Evolutionary conservation across 2,797 vertebrate species (phyloP), one percentile per base, ranked within the genome.

Genomic region (Melanotaenia trifasciata): DNA sequence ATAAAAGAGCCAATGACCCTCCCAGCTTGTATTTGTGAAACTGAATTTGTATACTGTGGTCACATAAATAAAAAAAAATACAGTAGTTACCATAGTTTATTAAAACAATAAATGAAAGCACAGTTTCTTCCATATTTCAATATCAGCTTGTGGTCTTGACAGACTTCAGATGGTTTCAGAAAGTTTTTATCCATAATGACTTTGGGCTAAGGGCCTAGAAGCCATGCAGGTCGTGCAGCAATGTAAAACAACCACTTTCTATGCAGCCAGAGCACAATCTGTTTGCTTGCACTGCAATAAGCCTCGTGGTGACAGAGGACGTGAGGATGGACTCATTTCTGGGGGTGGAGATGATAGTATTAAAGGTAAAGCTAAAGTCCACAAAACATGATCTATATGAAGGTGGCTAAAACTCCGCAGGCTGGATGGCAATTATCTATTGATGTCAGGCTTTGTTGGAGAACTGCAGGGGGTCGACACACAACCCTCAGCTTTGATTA

Each of bases 231-330:
- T 40, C n/a, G 13, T 32, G 35, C 30, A 59, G 35, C 14, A 6
- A 30, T 26, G 58, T 45, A 64, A 72, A 58, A 58, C 62, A 14
- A 35, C 67, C 57, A 62, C 33, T 18, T 53, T 61, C 38, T 28
- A 14, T 30, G 14, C 58, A 28, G 33, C 43, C 40, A 58, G 20
- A 2, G 45, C 3, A 8, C 45, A 26, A 14, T 22, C 57, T 66
- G 43, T 51, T 45, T 45, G 43, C 43, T 45, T 45, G 16, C 18
- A 45, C 18, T 45, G 43, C 43, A 45, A 45, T 20, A 45, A 18
- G 43, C 43, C 43, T 45, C 18, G 18, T 45, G 43, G 43, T 45
- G 43, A 45, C 43, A 45, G 43, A 45, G 18, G 43, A 20, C 13
- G 45, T 35, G 13, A 58, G 32, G 38, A 9, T 5, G 28, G 14